Evolutionary conservation across 2,888 invertebrate species (phyloP).

Genomic region (Leptinotarsa haldemani): DNA sequence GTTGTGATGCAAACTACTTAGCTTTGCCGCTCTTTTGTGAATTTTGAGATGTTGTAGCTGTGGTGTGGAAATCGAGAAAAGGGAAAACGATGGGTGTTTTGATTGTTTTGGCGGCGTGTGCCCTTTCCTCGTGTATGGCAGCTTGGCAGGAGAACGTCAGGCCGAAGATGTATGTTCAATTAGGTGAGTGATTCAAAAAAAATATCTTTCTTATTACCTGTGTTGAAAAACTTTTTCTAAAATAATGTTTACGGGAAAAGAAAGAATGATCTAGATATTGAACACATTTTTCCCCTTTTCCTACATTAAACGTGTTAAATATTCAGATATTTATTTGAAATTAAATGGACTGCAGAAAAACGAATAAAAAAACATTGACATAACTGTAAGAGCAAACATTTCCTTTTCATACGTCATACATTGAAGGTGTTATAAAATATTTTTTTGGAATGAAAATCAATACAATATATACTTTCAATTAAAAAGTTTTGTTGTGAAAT

Average conservation of each 20-base stretch:
- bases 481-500: too few relatives aligned
- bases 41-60: conserved; percentile 54
- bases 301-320: too few relatives aligned
- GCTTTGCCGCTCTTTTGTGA: conserved; percentile 46
- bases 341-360: too few relatives aligned
- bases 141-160: conserved; percentile 93
- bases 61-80: conserved; percentile 30
- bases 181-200: conserved; percentile 75
- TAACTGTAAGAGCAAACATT: too few relatives aligned
- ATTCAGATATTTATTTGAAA: too few relatives aligned
- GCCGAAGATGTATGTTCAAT: conserved; percentile 92
- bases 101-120: conserved; percentile 67
- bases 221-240: too few relatives aligned
- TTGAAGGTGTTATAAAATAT: too few relatives aligned
- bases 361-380: too few relatives aligned
- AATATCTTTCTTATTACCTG: not conserved
- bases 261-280: not conserved
- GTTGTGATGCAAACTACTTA: conserved; percentile 55
- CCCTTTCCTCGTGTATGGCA: conserved; percentile 69
- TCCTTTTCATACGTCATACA: too few relatives aligned
- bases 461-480: too few relatives aligned
- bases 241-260: not conserved
- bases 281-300: too few relatives aligned
- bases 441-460: too few relatives aligned
- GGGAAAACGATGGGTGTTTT: conserved; percentile 55